A percentile compares a stretch with the other conserved stretches of the same genome.
Evolutionary conservation across 2,113 vertebrate species (phyloP).

Genomic region (Dryoscopus gambensis): DNA sequence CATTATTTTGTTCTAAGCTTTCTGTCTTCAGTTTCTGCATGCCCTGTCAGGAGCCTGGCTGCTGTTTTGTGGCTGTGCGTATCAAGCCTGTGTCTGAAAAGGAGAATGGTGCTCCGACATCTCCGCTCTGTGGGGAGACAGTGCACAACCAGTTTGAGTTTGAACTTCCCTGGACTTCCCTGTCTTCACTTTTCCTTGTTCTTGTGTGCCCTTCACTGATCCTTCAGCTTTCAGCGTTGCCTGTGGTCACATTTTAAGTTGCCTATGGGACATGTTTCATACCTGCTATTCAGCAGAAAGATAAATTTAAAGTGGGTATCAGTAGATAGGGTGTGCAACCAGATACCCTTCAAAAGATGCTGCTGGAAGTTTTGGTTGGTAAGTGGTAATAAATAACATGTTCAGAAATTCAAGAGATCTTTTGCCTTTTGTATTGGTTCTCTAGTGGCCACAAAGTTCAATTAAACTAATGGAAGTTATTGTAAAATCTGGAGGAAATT

Average conservation of each 20-base stretch:
- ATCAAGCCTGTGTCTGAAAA: neutral
- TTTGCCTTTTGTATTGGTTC: neutral
- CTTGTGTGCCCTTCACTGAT: neutral
- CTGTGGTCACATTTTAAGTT: neutral
- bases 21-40: neutral
- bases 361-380: neutral
- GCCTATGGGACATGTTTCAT: fast-evolving
- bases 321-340: neutral
- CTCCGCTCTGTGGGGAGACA: neutral
- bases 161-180: neutral
- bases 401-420: neutral
- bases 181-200: neutral
- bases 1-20: neutral
- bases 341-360: neutral
- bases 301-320: neutral
- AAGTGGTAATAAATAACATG: neutral
- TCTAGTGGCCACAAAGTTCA: neutral
- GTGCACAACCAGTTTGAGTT: neutral
- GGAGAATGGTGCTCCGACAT: neutral
- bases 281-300: neutral
- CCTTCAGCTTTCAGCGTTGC: neutral
- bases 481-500: neutral
- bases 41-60: neutral
- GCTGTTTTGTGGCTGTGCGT: neutral
- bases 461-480: neutral